These are phyloP conservation scores for Ceratitis capitata DNA, from an alignment of 1,140 invertebrate species.

Conservation along the genomic window DNA sequence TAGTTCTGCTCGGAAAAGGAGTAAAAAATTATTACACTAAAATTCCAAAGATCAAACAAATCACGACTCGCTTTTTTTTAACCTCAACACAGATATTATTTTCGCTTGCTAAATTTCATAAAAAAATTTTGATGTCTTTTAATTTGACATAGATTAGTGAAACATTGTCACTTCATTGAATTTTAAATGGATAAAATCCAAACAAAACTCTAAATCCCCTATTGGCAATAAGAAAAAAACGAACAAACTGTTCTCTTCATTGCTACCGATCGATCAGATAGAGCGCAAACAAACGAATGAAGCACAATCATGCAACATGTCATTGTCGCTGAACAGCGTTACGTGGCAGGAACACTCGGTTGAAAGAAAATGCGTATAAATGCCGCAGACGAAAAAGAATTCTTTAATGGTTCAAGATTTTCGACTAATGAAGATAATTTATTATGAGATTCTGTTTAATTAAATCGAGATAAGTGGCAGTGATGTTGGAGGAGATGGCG, in stretches of 20 bases:
- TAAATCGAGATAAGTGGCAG: slow-evolving; percentile 42
- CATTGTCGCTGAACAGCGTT: neutral
- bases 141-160: neutral
- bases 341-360: neutral
- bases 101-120: too few species aligned
- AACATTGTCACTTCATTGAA: neutral
- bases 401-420: slow-evolving; percentile 40
- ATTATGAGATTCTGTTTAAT: slow-evolving; percentile 45
- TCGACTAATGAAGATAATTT: slow-evolving; percentile 45
- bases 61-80: too few species aligned
- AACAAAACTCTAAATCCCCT: neutral
- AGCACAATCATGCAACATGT: neutral
- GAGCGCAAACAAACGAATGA: neutral
- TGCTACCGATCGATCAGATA: neutral
- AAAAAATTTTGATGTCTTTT: too few species aligned
- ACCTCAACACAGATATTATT: too few species aligned
- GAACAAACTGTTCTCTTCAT: neutral
- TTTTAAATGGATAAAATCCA: neutral
- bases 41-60: too few species aligned
- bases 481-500: neutral
- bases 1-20: too few species aligned
- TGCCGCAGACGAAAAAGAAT: slow-evolving; percentile 1
- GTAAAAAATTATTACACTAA: too few species aligned
- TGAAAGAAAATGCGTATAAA: neutral
- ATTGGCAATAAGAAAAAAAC: neutral